phyloP scores from a whole-genome alignment of 2,888 invertebrate genomes.

The Encarsia formosa region DNA sequence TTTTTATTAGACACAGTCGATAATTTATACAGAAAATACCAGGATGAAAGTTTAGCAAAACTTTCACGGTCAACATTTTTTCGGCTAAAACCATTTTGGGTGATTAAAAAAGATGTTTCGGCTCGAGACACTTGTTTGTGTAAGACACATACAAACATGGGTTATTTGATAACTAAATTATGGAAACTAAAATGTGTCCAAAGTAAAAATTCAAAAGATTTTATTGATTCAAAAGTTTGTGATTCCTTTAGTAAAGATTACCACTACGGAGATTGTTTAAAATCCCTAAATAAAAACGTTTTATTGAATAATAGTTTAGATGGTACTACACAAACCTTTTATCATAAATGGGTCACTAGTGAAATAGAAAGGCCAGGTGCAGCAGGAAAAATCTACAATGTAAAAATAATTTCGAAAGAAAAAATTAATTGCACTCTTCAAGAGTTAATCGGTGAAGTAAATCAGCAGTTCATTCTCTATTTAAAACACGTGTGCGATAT shows the following conservation, averaged over 20 bases:
- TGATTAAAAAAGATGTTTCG: neutral
- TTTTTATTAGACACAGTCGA: neutral
- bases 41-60: neutral
- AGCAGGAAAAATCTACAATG: neutral
- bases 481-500: conserved; percentile 12
- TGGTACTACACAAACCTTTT: neutral
- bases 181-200: neutral
- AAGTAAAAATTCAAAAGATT: neutral
- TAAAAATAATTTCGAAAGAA: neutral
- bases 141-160: neutral
- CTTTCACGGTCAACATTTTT: neutral
- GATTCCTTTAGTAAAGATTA: neutral
- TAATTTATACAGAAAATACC: neutral
- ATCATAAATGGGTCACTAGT: neutral
- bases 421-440: neutral
- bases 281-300: no score
- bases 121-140: neutral
- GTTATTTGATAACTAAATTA: neutral
- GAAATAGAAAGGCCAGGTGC: neutral
- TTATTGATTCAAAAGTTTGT: neutral
- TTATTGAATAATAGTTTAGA: neutral
- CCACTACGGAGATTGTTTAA: no score
- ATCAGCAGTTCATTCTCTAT: conserved; percentile 1
- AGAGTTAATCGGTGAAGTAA: neutral
- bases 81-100: neutral